These are phyloP conservation scores for Liopterus haemorrhoidalis DNA, from an alignment of 2,888 invertebrate species.

Conservation along the genomic window DNA sequence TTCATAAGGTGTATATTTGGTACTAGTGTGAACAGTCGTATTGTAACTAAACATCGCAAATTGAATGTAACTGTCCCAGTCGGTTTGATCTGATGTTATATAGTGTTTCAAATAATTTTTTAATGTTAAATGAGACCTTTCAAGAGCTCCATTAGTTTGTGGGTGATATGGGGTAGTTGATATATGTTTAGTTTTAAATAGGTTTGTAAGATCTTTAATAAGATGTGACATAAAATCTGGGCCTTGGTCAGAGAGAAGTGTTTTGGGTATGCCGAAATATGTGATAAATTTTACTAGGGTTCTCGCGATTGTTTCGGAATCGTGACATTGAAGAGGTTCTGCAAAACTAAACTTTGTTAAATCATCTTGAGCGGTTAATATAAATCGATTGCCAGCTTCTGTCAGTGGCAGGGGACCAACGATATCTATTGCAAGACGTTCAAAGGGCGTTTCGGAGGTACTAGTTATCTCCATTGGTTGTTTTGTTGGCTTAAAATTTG, in stretches of 20 bases:
- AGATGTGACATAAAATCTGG: conserved; percentile 32
- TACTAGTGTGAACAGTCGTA: conserved; percentile 33
- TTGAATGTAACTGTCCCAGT: conserved; percentile 38
- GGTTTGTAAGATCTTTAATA: conserved; percentile 33
- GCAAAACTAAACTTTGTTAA: conserved; percentile 37
- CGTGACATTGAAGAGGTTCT: conserved; percentile 34
- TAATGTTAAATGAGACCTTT: conserved; percentile 36
- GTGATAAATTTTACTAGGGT: conserved; percentile 30
- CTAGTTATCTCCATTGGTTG: conserved; percentile 34
- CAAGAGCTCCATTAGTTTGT: conserved; percentile 36
- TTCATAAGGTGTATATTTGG: conserved; percentile 35
- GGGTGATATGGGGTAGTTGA: conserved; percentile 35
- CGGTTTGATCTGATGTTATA: conserved; percentile 31
- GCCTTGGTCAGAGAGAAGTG: conserved; percentile 35
- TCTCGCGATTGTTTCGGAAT: conserved; percentile 35
- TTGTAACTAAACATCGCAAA: conserved; percentile 36
- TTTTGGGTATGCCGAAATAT: conserved; percentile 34
- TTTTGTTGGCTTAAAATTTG: conserved; percentile 23
- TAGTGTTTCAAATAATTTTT: conserved; percentile 36
- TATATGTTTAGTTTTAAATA: conserved; percentile 35
- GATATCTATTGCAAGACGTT: conserved; percentile 32
- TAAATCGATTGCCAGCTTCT: conserved; percentile 31
- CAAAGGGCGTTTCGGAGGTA: conserved; percentile 29
- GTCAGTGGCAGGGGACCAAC: conserved; percentile 34
- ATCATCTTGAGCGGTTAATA: conserved; percentile 36